Evolutionary conservation across 2,888 invertebrate genomes (phyloP).

Genomic region (Melanargia galathea): DNA sequence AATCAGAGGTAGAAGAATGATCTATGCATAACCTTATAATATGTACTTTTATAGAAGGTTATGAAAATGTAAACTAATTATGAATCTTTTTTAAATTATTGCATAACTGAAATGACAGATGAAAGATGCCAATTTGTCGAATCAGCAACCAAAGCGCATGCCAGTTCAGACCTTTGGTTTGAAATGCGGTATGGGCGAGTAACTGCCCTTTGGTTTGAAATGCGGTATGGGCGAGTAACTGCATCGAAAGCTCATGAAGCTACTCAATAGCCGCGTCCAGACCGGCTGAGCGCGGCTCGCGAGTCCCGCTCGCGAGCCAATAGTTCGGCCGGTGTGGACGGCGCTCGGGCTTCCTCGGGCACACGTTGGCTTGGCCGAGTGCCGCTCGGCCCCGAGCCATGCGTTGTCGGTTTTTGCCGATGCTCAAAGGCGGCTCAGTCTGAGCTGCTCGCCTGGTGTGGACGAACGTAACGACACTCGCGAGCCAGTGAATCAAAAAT

Average conservation of each 20-base stretch:
- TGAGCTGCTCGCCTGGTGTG: conserved; percentile 4
- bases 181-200: no score
- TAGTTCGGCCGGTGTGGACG: conserved; percentile 33
- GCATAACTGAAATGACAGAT: neutral
- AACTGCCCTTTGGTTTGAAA: no score
- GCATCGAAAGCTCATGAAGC: no score
- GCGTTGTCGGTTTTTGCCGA: conserved; percentile 37
- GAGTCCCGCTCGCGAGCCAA: conserved; percentile 30
- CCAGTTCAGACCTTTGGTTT: neutral
- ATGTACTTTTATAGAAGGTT: neutral
- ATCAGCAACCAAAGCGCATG: neutral
- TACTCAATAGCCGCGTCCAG: neutral
- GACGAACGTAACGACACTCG: conserved; percentile 5
- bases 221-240: no score
- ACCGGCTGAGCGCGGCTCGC: conserved; percentile 26
- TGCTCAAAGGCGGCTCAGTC: conserved; percentile 11
- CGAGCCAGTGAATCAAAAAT: conserved; percentile 1
- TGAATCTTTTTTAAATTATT: neutral
- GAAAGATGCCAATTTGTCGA: neutral
- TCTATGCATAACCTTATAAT: neutral
- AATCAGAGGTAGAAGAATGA: neutral
- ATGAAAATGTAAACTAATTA: neutral
- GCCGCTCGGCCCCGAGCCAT: conserved; percentile 40
- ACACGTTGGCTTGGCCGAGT: conserved; percentile 41
- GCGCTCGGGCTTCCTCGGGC: conserved; percentile 41